Evolutionary conservation across 2,797 vertebrate species (phyloP).

Genomic region (Morelia viridis): DNA sequence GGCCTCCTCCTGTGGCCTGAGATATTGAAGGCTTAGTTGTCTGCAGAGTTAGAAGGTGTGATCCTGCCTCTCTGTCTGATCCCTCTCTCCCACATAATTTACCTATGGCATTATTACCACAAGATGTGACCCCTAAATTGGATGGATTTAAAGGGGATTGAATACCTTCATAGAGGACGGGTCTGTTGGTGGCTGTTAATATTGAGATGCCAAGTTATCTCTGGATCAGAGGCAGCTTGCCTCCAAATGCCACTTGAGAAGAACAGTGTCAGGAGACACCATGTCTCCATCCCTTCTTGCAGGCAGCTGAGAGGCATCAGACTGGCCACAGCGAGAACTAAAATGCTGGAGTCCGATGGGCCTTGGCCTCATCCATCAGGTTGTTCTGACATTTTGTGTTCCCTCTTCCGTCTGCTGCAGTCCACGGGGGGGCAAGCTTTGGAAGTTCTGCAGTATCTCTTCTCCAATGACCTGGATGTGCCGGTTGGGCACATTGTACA

Average conservation of each 20-base stretch:
- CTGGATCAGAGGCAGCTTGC: neutral
- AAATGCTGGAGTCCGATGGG: neutral
- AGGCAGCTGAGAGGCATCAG: neutral
- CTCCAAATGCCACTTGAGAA: neutral
- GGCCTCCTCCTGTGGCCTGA: no score
- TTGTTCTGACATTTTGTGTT: neutral
- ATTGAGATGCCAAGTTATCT: neutral
- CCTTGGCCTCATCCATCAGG: neutral
- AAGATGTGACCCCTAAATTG: no score
- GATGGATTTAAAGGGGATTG: no score
- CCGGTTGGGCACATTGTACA: conserved; percentile 96
- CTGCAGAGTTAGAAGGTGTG: neutral
- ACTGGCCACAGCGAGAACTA: neutral
- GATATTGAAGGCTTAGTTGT: neutral
- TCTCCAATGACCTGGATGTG: conserved; percentile 94
- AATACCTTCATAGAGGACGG: neutral
- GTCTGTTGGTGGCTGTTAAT: neutral
- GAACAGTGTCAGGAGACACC: neutral
- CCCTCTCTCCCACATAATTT: conserved; percentile 11
- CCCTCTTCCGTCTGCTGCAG: conserved; percentile 63
- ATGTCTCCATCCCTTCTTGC: neutral
- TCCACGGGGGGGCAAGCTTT: conserved; percentile 89
- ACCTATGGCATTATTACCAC: no score
- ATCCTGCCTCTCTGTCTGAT: conserved; percentile 1
- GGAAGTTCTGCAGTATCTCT: conserved; percentile 87